Evolutionary conservation across 2,797 vertebrate genomes (phyloP), one percentile per base, ranked within the genome.

Genomic region (Acrossocheilus fasciatus): DNA sequence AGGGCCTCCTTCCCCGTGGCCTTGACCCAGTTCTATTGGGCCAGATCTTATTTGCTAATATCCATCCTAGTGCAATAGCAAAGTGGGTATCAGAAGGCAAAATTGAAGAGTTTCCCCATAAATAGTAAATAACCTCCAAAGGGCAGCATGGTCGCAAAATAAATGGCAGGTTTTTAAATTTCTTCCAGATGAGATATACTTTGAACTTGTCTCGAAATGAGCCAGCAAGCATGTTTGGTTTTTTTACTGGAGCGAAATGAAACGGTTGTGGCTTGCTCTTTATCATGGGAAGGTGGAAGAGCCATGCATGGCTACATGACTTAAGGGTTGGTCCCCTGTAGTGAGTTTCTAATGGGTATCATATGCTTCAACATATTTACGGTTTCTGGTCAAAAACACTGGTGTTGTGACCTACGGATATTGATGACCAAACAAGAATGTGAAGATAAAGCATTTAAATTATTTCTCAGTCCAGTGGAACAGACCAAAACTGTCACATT

Each of bases 41-140:
- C 52, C 80, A 86, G 77, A 88, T 68, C 47, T 88, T 73, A 87
- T 88, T 91, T 87, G 74, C 62, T 83, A 88, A 76, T 74, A 88
- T 86, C 66, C 41, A 83, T 88, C 83, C 73, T 81, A 72, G 69
- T 75, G 87, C 89, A 70, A 82, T 81, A 84, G 79, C 80, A 76
- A 83, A 87, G 80, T 57, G 82, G 73, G 66, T 89, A 88, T 86
- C 86, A 80, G 86, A 66, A 80, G 45, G 74, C 50, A 80, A 87
- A 89, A 81, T 62, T 85, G 81, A 89, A 87, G 39, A 47, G 74
- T 74, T 87, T 85, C 75, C 84, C 76, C 69, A 83, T 89, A 88
- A 89, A 91, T 83, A 88, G 84, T 86, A 88, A 88, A 90, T 88
- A 87, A 84, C 84, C 84, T 84, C 75, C 66, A 89, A 83, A 89